phyloP scores from a whole-genome alignment of 2,113 vertebrate species.

The Desmodus rotundus region DNA sequence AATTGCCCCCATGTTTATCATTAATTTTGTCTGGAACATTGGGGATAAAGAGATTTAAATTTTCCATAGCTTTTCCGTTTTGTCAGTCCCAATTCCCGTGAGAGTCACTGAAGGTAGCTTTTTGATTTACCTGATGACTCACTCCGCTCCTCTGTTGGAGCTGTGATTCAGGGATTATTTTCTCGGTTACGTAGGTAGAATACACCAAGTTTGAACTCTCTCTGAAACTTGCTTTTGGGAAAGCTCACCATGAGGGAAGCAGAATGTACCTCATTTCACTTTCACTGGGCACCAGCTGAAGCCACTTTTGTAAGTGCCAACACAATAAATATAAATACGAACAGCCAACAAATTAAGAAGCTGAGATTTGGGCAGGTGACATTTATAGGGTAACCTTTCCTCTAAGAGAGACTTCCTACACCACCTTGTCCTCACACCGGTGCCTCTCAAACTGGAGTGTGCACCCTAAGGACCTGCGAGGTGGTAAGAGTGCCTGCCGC shows the following conservation, averaged over 20 bases:
- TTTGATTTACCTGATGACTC: neutral
- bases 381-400: neutral
- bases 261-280: neutral
- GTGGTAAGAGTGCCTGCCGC: neutral
- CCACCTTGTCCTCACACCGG: neutral
- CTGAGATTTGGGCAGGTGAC: neutral
- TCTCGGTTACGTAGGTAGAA: neutral
- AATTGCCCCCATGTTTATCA: neutral
- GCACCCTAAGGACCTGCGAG: fast-evolving
- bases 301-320: slow-evolving; percentile 12
- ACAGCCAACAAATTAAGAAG: neutral
- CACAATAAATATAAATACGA: neutral
- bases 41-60: neutral
- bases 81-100: neutral
- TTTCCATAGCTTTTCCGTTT: neutral
- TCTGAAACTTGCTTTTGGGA: neutral
- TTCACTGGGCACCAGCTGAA: neutral
- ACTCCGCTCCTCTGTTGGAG: neutral
- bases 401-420: neutral
- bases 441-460: neutral
- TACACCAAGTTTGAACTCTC: neutral
- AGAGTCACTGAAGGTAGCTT: neutral
- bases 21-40: neutral
- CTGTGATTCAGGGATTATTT: neutral
- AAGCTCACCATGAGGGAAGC: neutral